Evolutionary conservation across 1,140 invertebrate species (phyloP).

Genomic region (Drosophila insularis): DNA sequence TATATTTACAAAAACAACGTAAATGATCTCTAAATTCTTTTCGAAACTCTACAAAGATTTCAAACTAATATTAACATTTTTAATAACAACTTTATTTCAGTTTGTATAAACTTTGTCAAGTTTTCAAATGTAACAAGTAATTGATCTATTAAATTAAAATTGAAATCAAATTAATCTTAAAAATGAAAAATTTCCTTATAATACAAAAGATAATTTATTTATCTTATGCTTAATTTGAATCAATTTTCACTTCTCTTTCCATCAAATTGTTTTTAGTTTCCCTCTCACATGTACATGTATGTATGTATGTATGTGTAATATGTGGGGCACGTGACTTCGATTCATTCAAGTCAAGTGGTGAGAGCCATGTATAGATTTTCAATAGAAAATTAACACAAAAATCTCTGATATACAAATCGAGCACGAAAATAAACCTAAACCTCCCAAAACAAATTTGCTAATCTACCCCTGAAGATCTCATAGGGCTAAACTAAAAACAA

Average conservation of each 20-base stretch:
- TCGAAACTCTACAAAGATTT: no score
- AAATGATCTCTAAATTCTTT: no score
- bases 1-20: no score
- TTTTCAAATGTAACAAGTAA: no score
- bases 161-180: no score
- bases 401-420: conserved; percentile 74
- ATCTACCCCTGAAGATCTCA: conserved; percentile 68
- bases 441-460: conserved; percentile 50
- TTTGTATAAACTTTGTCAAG: no score
- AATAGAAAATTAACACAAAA: conserved; percentile 68
- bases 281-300: not conserved
- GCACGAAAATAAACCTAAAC: conserved; percentile 58
- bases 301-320: conserved; percentile 46
- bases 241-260: conserved; percentile 5
- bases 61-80: no score
- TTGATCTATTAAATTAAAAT: no score
- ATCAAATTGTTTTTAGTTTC: not conserved
- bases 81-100: no score
- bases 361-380: conserved; percentile 47
- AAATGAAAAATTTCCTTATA: no score
- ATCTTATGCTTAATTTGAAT: conserved; percentile 1
- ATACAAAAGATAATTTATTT: not conserved
- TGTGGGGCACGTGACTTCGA: conserved; percentile 66
- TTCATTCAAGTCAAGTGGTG: conserved; percentile 56
- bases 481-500: conserved; percentile 27